phyloP scores from a whole-genome alignment of 2,113 vertebrate genomes.

The Tylochromis polylepis region DNA sequence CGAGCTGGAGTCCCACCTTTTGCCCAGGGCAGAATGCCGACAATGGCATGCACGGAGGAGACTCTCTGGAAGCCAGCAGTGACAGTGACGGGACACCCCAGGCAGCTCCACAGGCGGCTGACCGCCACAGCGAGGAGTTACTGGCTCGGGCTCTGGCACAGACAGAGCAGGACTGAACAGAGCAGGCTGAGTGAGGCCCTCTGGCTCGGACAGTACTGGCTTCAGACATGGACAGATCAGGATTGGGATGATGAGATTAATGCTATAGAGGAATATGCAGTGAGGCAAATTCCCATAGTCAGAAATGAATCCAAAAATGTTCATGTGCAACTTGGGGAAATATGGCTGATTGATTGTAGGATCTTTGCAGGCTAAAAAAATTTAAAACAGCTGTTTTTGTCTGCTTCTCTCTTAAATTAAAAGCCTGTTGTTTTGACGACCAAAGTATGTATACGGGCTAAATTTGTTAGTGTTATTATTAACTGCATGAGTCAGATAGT shows the following conservation, averaged over 20 bases:
- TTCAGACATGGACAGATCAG: not conserved
- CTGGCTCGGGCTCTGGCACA: not conserved
- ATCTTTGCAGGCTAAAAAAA: not conserved
- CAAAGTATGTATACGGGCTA: not conserved
- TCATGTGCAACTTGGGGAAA: not conserved
- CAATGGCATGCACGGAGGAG: not conserved
- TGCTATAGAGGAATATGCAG: not conserved
- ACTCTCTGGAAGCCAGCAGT: not conserved
- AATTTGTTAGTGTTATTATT: not conserved
- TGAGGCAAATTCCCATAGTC: not conserved
- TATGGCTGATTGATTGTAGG: fast-evolving
- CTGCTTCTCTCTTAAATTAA: not conserved
- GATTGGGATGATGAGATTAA: not conserved
- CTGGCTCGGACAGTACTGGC: not conserved
- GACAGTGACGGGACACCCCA: not conserved
- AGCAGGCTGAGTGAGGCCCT: not conserved
- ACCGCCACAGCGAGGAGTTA: not conserved
- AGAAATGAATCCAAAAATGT: not conserved
- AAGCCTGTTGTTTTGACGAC: not conserved
- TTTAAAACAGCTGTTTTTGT: not conserved
- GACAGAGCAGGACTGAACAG: not conserved
- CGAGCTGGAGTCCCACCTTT: not conserved
- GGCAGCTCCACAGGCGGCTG: not conserved
- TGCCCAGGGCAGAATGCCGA: not conserved
- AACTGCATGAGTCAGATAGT: fast-evolving